Evolutionary conservation across 2,113 vertebrate species (phyloP), one percentile per base, ranked within the genome.

Genomic region (Pseudois nayaur): DNA sequence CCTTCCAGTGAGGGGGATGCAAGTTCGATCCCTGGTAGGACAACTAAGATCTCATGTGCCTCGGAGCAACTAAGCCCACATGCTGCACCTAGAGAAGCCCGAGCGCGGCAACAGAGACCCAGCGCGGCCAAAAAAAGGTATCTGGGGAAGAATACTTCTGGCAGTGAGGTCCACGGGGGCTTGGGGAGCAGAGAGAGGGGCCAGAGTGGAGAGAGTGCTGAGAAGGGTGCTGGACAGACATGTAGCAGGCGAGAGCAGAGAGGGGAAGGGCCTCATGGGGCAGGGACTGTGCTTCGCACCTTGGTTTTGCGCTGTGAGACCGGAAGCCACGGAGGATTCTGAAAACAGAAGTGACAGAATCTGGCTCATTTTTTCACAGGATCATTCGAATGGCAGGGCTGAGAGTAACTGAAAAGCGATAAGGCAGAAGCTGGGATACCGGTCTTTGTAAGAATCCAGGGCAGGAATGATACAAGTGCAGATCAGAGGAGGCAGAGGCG

Each of bases 221-320:
- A 76, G 29, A 57, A 45, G 60, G 11, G 23, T 29, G 57, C 3
- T 9, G 10, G 59, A 27, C 54, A 59, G 23, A 25, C 1, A 3
- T 7, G 62, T 1, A 1, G 8, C 1, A 59, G 12, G 9, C 19
- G 36, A 57, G 8, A 43, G 87, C 40, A 57, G 81, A 85, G 59
- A 43, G 74, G 52, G 13, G 3, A 21, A 1, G 67, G n/a, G 59
- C 40, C 12, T 17, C 11, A 8, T 0, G 2, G 21, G 81, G 57
- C 78, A 12, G 6, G 0, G 14, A 1, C 10, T 33, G 31, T 8
- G 36, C 76, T 9, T 7, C 0, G 55, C 1, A 2, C 50, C 48
- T n/a, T 16, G 71, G 45, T 78, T 71, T 59, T 10, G 36, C 3
- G 2, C 79, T 19, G 82, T 29, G 60, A 85, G 31, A 52, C 3